Evolutionary conservation across 2,888 invertebrate species (phyloP), one percentile per base, ranked within the genome.

Genomic region (Eumacrocentrus americanus): DNA sequence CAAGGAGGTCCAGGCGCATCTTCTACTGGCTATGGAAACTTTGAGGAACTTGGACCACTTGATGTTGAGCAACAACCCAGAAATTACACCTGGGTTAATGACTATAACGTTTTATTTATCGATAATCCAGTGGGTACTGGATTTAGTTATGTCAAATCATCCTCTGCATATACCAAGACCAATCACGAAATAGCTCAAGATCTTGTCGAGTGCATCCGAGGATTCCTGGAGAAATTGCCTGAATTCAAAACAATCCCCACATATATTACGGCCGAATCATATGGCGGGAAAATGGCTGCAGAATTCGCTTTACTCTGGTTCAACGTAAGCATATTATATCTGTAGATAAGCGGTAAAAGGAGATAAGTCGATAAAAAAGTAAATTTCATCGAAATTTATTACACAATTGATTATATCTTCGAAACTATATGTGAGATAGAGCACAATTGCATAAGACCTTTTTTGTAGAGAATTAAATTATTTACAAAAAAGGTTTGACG

Each of bases 91-190:
- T 94, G 94, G 93, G 91, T 91, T 0, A 87, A 87, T 54, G 84
- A 89, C 65, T 91, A 90, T 77, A 95, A 94, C 78, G 86, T 95
- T 0, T 81, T 95, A 11, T 95, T 94, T 76, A 87, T 95, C 54
- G 95, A 95, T 75, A 95, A 94, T 80, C 95, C 95, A 1, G 94
- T 95, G 1, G 95, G 95, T 9, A 85, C 90, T 5, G 95, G 95
- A 0, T 95, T 86, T 81, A 94, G 95, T 76, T 94, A 91, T 75
- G 90, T 89, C 0, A 89, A 91, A 9, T 77, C 82, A 6, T 66
- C 72, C 0, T 64, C 75, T 3, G 82, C 82, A 9, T 83, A 84
- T 12, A 83, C 88, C 0, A 84, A 76, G 6, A 85, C 83, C 34
- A 89, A 90, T 66, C 80, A 81, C 3, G 84, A 88, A 78, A 89